A percentile compares a stretch with the other conserved stretches of the same genome.
Evolutionary conservation across 2,113 vertebrate genomes (phyloP).

Genomic region (Scartelaos histophorus): DNA sequence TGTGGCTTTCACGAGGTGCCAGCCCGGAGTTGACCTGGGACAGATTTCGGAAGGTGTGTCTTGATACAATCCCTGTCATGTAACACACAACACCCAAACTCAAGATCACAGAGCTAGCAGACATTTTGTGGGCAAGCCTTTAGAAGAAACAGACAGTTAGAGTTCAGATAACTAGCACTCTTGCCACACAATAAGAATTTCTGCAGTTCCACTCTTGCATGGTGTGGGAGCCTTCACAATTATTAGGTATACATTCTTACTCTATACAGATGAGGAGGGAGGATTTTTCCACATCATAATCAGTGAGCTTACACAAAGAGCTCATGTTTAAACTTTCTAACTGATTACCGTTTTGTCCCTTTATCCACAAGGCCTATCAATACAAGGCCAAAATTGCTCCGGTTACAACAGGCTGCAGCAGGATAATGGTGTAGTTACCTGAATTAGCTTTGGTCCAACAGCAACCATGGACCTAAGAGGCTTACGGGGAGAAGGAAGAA

Average conservation of each 20-base stretch:
- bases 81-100: background rate
- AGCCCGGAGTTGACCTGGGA: conserved; percentile 9
- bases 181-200: too few relatives aligned
- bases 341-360: conserved; percentile 10
- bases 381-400: background rate
- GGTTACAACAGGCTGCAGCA: conserved; percentile 50
- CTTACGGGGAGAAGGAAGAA: conserved; percentile 66
- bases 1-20: conserved; percentile 69
- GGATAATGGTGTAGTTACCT: conserved; percentile 51
- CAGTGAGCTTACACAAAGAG: background rate
- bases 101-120: background rate
- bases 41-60: conserved; percentile 17
- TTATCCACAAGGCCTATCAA: conserved; percentile 8
- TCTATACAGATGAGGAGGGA: too few relatives aligned
- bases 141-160: background rate
- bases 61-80: background rate
- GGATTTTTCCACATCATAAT: background rate
- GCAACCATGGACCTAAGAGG: conserved; percentile 66
- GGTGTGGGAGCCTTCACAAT: too few relatives aligned
- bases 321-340: background rate
- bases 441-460: conserved; percentile 44
- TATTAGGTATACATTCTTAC: too few relatives aligned
- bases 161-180: too few relatives aligned
- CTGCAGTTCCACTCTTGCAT: too few relatives aligned
- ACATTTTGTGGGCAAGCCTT: background rate